Evolutionary conservation across 2,888 invertebrate genomes (phyloP).

Genomic region (Himalopsyche tibetana): DNA sequence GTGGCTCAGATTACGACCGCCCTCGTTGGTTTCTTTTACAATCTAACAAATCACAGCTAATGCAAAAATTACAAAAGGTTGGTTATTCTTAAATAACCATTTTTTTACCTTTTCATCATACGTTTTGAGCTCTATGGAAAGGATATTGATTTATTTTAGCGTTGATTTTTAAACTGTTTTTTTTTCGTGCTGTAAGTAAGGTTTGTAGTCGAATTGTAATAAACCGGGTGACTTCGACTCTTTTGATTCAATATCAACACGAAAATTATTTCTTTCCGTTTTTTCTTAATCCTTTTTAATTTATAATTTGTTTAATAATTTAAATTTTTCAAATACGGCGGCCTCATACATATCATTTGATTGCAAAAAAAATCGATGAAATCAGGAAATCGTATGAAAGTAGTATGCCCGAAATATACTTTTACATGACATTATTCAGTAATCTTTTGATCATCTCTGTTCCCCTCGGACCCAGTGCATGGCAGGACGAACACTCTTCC

Average conservation of each 20-base stretch:
- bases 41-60: conserved; percentile 42
- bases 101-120: conserved; percentile 32
- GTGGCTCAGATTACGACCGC: conserved; percentile 40
- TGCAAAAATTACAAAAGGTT: conserved; percentile 42
- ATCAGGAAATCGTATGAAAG: too few relatives aligned
- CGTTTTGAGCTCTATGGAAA: conserved; percentile 8
- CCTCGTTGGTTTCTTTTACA: conserved; percentile 40
- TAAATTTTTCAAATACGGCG: too few relatives aligned
- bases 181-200: not conserved
- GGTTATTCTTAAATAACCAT: conserved; percentile 29
- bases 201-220: too few relatives aligned
- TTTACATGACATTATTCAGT: not conserved
- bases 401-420: too few relatives aligned
- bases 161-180: not conserved
- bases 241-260: too few relatives aligned
- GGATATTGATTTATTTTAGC: conserved; percentile 22
- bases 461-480: not conserved
- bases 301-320: too few relatives aligned
- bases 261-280: too few relatives aligned
- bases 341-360: too few relatives aligned
- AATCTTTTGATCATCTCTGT: not conserved
- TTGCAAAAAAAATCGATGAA: too few relatives aligned
- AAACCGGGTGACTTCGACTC: too few relatives aligned
- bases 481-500: not conserved
- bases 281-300: too few relatives aligned